phyloP scores from a whole-genome alignment of 2,113 vertebrate species.

The Anseranas semipalmata region DNA sequence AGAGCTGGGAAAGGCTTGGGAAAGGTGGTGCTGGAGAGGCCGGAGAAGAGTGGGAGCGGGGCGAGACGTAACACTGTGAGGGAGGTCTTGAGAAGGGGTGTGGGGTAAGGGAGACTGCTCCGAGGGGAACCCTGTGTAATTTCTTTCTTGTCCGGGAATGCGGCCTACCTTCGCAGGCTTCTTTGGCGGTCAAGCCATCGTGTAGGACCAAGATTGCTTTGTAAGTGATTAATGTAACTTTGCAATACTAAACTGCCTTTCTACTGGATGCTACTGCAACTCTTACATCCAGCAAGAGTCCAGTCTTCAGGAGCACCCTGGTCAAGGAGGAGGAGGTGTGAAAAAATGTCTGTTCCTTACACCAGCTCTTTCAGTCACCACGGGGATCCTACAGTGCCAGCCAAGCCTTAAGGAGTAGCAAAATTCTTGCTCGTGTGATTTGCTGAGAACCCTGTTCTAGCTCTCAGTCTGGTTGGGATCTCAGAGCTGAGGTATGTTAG shows the following conservation, averaged over 20 bases:
- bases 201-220: too few relatives aligned
- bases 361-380: too few relatives aligned
- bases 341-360: not conserved
- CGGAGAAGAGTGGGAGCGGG: fast-evolving
- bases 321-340: not conserved
- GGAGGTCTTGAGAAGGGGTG: too few relatives aligned
- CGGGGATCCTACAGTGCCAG: fast-evolving
- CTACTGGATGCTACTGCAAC: too few relatives aligned
- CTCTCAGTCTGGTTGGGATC: not conserved
- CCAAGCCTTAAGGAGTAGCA: fast-evolving
- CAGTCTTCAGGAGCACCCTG: fast-evolving
- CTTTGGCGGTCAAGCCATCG: too few relatives aligned
- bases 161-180: too few relatives aligned
- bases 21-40: fast-evolving
- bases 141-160: too few relatives aligned
- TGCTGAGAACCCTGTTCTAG: not conserved
- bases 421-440: not conserved
- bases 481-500: fast-evolving
- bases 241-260: too few relatives aligned
- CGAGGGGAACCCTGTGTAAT: fast-evolving
- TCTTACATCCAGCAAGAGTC: not conserved
- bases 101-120: not conserved
- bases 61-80: not conserved
- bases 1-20: fast-evolving
- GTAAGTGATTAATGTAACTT: too few relatives aligned